A percentile compares a stretch with the other conserved stretches of the same genome.
Conservation (phyloP, 2,113 vertebrate genomes). For the Chelonoidis abingdonii region DNA sequence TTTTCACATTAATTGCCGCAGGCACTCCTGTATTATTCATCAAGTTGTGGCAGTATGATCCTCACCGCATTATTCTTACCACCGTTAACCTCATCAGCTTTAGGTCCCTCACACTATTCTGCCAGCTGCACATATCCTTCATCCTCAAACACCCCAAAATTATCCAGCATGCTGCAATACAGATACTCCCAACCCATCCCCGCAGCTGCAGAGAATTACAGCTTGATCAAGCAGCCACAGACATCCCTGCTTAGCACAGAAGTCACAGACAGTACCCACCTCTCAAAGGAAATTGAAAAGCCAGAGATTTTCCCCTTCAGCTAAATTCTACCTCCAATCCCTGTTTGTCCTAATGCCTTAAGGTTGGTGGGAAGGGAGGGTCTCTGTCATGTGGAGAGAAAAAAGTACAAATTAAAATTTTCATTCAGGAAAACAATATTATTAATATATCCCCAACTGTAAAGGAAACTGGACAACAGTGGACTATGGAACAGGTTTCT, state of each 20-base stretch:
- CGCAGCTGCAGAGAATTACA: slow-evolving; percentile 31
- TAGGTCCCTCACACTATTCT: neutral
- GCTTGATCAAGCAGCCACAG: neutral
- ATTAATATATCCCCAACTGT: neutral
- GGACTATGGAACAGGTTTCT: neutral
- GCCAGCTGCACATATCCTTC: neutral
- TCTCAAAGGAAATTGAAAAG: neutral
- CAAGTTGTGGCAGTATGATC: fast-evolving
- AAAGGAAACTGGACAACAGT: neutral
- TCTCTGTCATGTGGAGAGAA: too few species aligned
- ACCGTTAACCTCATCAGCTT: neutral
- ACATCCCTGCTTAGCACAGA: neutral
- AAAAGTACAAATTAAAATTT: fast-evolving
- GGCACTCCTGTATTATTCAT: fast-evolving
- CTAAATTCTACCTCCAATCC: fast-evolving
- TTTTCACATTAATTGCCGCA: fast-evolving
- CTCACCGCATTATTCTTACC: neutral
- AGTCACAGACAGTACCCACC: neutral
- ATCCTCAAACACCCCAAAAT: neutral
- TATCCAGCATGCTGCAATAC: slow-evolving; percentile 51
- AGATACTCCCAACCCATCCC: slow-evolving; percentile 35
- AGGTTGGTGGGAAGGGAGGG: neutral
- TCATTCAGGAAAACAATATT: neutral
- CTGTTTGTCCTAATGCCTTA: neutral
- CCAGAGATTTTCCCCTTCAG: neutral